Conservation (phyloP, 2,113 vertebrate species). For the Siniperca chuatsi region DNA sequence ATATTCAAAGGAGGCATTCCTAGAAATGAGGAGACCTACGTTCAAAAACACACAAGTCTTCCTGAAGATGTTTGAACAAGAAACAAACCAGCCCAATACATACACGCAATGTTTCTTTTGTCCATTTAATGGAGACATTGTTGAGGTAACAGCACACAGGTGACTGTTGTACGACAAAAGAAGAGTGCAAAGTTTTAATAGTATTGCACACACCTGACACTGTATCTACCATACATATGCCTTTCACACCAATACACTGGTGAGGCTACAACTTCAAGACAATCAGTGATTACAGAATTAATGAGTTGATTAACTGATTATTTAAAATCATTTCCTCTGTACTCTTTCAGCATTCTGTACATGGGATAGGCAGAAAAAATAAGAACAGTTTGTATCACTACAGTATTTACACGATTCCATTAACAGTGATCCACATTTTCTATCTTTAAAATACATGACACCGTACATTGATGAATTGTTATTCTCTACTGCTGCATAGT, state of each 20-base stretch:
- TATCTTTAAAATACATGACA: constrained; percentile 54
- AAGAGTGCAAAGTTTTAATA: constrained; percentile 39
- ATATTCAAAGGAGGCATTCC: no score
- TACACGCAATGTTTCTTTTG: constrained; percentile 19
- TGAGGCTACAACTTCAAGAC: constrained; percentile 45
- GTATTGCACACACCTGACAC: constrained; percentile 39
- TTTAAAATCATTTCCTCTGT: constrained; percentile 50
- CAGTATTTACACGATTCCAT: constrained; percentile 73
- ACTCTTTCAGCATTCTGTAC: constrained; percentile 47
- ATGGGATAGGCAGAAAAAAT: constrained; percentile 37
- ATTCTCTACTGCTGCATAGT: constrained; percentile 69
- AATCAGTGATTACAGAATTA: constrained; percentile 45
- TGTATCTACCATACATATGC: constrained; percentile 41
- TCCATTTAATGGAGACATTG: constrained; percentile 75
- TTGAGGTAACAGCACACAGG: constrained; percentile 62
- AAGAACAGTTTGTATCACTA: constrained; percentile 63
- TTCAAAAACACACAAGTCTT: neutral
- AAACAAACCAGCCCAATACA: constrained; percentile 2
- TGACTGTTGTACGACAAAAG: constrained; percentile 48
- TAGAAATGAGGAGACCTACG: no score
- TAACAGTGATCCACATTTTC: constrained; percentile 50
- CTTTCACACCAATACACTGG: constrained; percentile 44
- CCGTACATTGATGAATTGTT: constrained; percentile 19
- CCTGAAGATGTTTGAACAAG: neutral
- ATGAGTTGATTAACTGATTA: constrained; percentile 17